Conservation (phyloP, 1,140 invertebrate species). For the Calliopsis andreniformis region DNA sequence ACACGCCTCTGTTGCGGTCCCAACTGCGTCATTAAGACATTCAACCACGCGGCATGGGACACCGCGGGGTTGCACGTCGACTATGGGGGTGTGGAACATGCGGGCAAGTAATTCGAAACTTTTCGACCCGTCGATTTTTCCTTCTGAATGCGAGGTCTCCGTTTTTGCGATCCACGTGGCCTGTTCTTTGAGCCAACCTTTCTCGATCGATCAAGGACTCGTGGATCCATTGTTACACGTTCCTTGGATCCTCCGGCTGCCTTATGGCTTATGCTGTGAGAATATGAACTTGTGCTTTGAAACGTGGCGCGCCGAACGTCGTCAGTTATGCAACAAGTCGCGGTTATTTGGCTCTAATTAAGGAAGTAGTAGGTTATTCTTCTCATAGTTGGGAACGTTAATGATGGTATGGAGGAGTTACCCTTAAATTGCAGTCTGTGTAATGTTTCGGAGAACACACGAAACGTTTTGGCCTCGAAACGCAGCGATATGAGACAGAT, state of each 20-base stretch:
- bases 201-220: slow-evolving; percentile 22
- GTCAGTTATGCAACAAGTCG: slow-evolving; percentile 46
- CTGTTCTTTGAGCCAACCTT: too few relatives aligned
- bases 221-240: too few relatives aligned
- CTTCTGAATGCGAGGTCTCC: neutral
- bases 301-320: slow-evolving; percentile 22
- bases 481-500: too few relatives aligned
- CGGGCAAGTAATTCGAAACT: slow-evolving; percentile 44
- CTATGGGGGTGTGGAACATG: slow-evolving; percentile 32
- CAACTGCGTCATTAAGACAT: slow-evolving; percentile 5
- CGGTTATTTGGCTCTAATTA: slow-evolving; percentile 57
- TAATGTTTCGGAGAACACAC: too few relatives aligned
- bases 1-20: neutral
- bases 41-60: neutral
- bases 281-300: slow-evolving; percentile 55
- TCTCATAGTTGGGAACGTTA: slow-evolving; percentile 35
- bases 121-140: slow-evolving; percentile 22
- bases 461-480: too few relatives aligned
- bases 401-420: neutral
- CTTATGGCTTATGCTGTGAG: neutral
- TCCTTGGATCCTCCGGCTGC: too few relatives aligned
- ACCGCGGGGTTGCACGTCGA: neutral
- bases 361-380: slow-evolving; percentile 56
- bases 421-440: neutral
- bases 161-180: neutral